Base-by-base conservation (phyloP, 2,797 vertebrate genomes). In the Apodemus agrarius region DNA sequence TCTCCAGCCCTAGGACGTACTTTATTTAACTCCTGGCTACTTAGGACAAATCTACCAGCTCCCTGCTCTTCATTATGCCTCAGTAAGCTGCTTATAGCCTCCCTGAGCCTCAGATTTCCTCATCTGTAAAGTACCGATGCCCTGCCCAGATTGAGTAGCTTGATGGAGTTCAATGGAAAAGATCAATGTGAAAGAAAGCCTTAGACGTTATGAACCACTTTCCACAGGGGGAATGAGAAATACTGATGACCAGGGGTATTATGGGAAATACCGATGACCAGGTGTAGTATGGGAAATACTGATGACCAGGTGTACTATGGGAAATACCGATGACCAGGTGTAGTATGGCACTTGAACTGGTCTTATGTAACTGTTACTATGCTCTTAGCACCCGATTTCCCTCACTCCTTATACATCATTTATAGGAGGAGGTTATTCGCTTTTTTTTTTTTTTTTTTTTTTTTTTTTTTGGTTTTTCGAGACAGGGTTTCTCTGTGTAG, bases 101-200 rank as follows among this genome's bases (percentile, higher is more conserved):
- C 65, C n/a, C 31, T 7, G n/a, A 72, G 78, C 43, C 94, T 95
- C 92, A 92, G 43, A 84, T 96, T 94, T 96, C 96, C 90, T 86
- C 84, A 85, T 92, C 94, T 94, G 57, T 96, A 95, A 93, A 96
- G 61, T 84, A 40, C 65, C 75, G 59, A 94, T 93, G 63, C 57
- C 54, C 63, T 91, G 80, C 88, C 26, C 76, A 52, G 67, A 88
- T 83, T 46, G 34, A 89, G 67, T 90, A 40, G 82, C 72, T 81
- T 92, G 92, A 82, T 29, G 11, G 57, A 88, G 57, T 88, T 88
- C 89, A 92, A 78, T 91, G 76, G 84, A 76, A 89, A 93, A 90
- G 90, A 93, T 81, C 43, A 79, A 89, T 91, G 76, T 49, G 61
- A 94, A 67, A 67, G 65, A 94, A 67, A 67, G 65, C 89, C 82